These are phyloP conservation scores for Microdon myrmicae DNA, from an alignment of 2,888 invertebrate genomes.

Conservation along the genomic window DNA sequence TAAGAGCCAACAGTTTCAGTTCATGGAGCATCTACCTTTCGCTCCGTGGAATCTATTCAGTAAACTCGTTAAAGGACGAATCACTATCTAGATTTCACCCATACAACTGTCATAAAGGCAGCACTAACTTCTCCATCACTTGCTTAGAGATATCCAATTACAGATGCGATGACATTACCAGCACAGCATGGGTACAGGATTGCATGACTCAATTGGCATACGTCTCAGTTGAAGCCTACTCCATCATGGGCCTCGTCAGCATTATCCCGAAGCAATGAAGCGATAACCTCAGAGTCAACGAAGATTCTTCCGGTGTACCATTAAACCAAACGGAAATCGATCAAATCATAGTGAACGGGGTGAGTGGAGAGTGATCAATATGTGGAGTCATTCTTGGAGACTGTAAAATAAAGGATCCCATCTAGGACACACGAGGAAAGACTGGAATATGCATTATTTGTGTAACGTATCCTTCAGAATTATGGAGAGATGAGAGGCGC, in stretches of 20 bases:
- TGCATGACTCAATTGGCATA: constrained; percentile 28
- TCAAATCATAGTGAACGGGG: constrained; percentile 43
- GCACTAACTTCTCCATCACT: background rate
- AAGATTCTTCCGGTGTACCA: constrained; percentile 44
- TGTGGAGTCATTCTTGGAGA: too few species aligned
- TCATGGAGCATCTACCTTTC: constrained; percentile 21
- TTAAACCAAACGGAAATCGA: constrained; percentile 46
- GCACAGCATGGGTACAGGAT: constrained; percentile 21
- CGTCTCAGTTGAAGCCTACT: constrained; percentile 21
- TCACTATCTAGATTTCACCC: constrained; percentile 40
- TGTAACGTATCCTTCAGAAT: constrained; percentile 25
- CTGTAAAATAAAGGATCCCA: constrained; percentile 26
- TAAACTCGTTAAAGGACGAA: constrained; percentile 41
- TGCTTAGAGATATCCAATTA: constrained; percentile 3
- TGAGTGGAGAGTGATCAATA: too few species aligned
- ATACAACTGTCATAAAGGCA: constrained; percentile 7
- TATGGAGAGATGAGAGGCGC: constrained; percentile 12
- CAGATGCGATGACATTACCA: constrained; percentile 35
- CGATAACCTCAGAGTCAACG: constrained; percentile 48
- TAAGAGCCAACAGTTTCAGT: constrained; percentile 27
- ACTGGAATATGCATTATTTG: constrained; percentile 44
- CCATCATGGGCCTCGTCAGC: constrained; percentile 15
- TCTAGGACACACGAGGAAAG: constrained; percentile 21
- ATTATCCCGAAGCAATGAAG: constrained; percentile 21
- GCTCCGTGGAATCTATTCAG: constrained; percentile 37